Conservation (phyloP, 2,797 vertebrate genomes). For the Toxotes lorentzi region DNA sequence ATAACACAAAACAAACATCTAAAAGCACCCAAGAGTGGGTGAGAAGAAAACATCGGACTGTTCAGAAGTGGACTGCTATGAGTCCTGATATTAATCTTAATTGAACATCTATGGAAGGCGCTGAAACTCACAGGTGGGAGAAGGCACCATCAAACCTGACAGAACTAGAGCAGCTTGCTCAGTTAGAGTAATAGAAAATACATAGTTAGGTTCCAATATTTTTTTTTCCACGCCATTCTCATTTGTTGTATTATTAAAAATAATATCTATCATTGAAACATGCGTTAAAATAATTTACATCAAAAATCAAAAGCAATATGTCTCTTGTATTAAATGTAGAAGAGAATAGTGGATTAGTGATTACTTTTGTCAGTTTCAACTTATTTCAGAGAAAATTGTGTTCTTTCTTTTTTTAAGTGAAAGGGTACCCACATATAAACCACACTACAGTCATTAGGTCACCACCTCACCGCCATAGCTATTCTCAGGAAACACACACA, state of each 20-base stretch:
- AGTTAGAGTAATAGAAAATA: neutral
- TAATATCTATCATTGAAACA: neutral
- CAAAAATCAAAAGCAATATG: neutral
- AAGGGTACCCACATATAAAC: constrained; percentile 15
- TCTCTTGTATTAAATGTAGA: neutral
- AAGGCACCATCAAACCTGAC: neutral
- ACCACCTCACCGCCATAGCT: constrained; percentile 51
- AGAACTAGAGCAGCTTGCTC: neutral
- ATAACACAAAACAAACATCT: neutral
- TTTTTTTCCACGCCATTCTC: neutral
- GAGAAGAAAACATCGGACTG: neutral
- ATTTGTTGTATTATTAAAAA: neutral
- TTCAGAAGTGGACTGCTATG: neutral
- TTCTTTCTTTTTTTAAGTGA: neutral
- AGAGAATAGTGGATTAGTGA: neutral
- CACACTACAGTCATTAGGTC: constrained; percentile 51
- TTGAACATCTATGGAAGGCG: neutral
- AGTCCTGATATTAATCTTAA: neutral
- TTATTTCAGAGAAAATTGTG: neutral
- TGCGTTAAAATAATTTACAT: neutral
- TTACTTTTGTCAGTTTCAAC: neutral
- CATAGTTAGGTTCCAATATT: too few relatives aligned
- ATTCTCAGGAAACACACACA: constrained; percentile 64
- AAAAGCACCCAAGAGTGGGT: neutral
- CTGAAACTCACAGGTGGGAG: neutral